These are phyloP conservation scores for Pocillopora grandis DNA, from an alignment of 92 coral and sea anemone genomes.

Conservation along the genomic window DNA sequence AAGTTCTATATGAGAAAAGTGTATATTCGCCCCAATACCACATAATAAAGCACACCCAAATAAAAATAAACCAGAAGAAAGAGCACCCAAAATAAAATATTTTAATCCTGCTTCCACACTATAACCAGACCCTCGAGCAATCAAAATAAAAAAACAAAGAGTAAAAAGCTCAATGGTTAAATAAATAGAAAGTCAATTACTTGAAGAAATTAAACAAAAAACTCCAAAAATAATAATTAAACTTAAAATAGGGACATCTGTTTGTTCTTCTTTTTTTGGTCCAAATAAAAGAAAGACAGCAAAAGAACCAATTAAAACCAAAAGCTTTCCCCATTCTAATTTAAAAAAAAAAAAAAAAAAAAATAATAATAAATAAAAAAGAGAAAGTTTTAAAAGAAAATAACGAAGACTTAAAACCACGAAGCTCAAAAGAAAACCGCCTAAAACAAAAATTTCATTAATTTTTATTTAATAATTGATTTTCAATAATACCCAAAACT, in stretches of 20 bases:
- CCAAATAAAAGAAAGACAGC: neutral
- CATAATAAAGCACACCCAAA: slow-evolving; percentile 89
- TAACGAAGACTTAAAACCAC: slow-evolving; percentile 66
- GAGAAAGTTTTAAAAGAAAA: slow-evolving; percentile 72
- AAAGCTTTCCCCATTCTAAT: slow-evolving; percentile 11
- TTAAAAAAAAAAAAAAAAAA: slow-evolving; percentile 30
- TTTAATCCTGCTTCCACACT: slow-evolving; percentile 85
- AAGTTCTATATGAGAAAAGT: slow-evolving; percentile 71
- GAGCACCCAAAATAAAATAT: slow-evolving; percentile 88
- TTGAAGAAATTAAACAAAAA: slow-evolving; percentile 76
- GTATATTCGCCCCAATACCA: slow-evolving; percentile 78
- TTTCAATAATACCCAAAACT: slow-evolving; percentile 71
- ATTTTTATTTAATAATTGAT: slow-evolving; percentile 4
- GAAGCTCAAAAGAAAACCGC: slow-evolving; percentile 63
- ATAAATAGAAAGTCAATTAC: slow-evolving; percentile 81
- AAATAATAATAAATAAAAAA: slow-evolving; percentile 56
- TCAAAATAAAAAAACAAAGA: slow-evolving; percentile 80
- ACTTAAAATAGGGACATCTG: slow-evolving; percentile 57
- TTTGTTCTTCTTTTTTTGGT: slow-evolving; percentile 4
- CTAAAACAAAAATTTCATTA: slow-evolving; percentile 61
- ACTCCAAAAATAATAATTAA: slow-evolving; percentile 75
- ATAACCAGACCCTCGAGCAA: slow-evolving; percentile 80
- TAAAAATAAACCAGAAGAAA: slow-evolving; percentile 85
- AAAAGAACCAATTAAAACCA: neutral
- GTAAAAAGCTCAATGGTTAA: slow-evolving; percentile 18